A percentile compares a stretch with the other conserved stretches of the same genome.
These are phyloP conservation scores for Hydractinia symbiolongicarpus DNA, from an alignment of 30 jellyfish, hydroid and myxozoan species.

Conservation along the genomic window DNA sequence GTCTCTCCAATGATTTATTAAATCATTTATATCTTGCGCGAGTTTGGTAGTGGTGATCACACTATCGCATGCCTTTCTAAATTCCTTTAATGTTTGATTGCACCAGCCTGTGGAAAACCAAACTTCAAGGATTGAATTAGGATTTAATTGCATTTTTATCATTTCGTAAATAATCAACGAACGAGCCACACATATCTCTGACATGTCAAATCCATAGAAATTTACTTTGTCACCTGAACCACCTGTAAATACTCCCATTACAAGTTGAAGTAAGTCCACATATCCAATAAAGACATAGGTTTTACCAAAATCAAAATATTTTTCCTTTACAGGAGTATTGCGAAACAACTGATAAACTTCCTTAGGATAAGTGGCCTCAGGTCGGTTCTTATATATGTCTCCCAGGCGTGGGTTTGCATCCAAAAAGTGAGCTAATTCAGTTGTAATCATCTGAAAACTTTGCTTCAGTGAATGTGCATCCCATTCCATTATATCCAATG, in stretches of 20 bases:
- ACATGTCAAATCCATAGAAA: neutral
- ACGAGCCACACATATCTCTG: neutral
- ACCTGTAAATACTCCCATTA: neutral
- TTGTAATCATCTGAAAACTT: neutral
- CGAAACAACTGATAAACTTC: neutral
- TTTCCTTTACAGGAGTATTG: neutral
- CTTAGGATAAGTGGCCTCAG: neutral
- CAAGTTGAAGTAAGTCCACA: conserved; percentile 5
- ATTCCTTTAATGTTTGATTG: conserved; percentile 1
- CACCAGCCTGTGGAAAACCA: conserved; percentile 24
- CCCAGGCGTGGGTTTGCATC: neutral
- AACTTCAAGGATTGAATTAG: neutral
- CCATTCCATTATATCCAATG: no score
- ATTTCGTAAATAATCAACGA: neutral
- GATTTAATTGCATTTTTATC: neutral
- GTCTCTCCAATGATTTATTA: neutral
- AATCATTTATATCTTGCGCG: neutral
- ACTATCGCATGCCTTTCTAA: neutral
- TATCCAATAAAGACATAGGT: conserved; percentile 10
- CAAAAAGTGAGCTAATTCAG: neutral
- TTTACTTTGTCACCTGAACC: neutral
- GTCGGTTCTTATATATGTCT: neutral
- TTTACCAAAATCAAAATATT: neutral
- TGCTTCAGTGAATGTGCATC: neutral
- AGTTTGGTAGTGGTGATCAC: neutral